Evolutionary conservation across 2,888 invertebrate genomes (phyloP), one percentile per base, ranked within the genome.

Genomic region (Mythimna albipuncta): DNA sequence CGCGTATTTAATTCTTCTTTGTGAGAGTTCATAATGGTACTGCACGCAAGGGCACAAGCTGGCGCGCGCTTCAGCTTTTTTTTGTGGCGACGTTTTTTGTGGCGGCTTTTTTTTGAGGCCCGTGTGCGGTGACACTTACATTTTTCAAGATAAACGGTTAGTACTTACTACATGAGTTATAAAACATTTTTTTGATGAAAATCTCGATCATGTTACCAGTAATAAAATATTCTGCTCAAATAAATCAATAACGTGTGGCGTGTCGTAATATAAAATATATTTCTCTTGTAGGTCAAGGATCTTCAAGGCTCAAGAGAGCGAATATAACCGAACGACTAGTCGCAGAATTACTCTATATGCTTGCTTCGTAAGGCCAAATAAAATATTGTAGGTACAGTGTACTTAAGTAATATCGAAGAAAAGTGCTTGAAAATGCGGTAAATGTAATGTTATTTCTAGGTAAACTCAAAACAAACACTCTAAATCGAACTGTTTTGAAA

Each of bases 211-310:
- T 57, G 58, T 52, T 38, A 47, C 76, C 64, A 77, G 41, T 82
- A 85, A 77, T 61, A 73, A 72, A 79, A 81, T 77, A 83, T 81
- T 81, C 58, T 26, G 35, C 66, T 54, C 54, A 44, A 76, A 85
- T 79, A 83, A 77, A 77, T 85, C 86, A 75, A 83, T 88, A 86
- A 69, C 63, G 69, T 67, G 78, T 77, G 69, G 71, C 67, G 74
- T 82, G 62, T 80, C 74, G 66, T 72, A 81, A 83, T 81, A 83
- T 75, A 72, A 83, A 77, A 78, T 84, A 77, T 77, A 84, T 82
- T 80, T 83, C 72, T 65, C 61, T 79, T 70, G 64, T 79, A 81
- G 84, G 84, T 84, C 84, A 87, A 88, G 86, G 79, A 78, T 84
- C 83, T 76, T 69, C 66, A 68, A 44, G 66, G 75, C 79, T 85